Evolutionary conservation across 2,888 invertebrate species (phyloP), one percentile per base, ranked within the genome.

Genomic region (Drosophila mettleri): DNA sequence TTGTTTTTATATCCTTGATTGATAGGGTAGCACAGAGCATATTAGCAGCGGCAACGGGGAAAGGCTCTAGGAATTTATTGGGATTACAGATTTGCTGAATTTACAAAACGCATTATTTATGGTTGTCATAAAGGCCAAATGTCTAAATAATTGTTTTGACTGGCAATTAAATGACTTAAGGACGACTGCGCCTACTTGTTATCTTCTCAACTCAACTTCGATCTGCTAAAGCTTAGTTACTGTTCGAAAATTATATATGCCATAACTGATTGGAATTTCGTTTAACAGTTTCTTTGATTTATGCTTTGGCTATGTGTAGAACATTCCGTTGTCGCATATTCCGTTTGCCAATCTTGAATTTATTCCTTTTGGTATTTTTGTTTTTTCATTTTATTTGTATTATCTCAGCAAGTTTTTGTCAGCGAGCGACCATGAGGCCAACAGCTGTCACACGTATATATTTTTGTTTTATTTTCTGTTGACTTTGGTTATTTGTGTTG

Each of bases 371-470:
- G 16, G 53, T 51, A 52, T 77, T 80, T 77, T n/a, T n/a, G n/a
- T n/a, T n/a, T n/a, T n/a, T n/a, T n/a, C n/a, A n/a, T n/a, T n/a
- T 71, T 74, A 80, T 78, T 70, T 70, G 66, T 84, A 75, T 82
- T 78, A 77, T 72, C 71, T 75, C 62, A 49, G 72, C 60, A 70
- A 69, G 43, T 65, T 67, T 68, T 64, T 59, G 54, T 52, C 9
- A n/a, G 49, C 52, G 67, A 63, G 53, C 52, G 62, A 63, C 58
- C 59, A 63, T 53, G 69, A 65, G 74, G 78, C 60, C 88, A 78
- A 74, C 85, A 85, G 87, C 87, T 85, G 85, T 87, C 81, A 75
- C 81, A 75, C 78, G 51, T 38, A 59, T 65, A 51, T 33, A 55
- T 72, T 71, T 49, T 53, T 43, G 41, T 31, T 29, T 24, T 55